Evolutionary conservation across 2,113 vertebrate genomes (phyloP), one percentile per base, ranked within the genome.

Genomic region (Cryptotis parvus): DNA sequence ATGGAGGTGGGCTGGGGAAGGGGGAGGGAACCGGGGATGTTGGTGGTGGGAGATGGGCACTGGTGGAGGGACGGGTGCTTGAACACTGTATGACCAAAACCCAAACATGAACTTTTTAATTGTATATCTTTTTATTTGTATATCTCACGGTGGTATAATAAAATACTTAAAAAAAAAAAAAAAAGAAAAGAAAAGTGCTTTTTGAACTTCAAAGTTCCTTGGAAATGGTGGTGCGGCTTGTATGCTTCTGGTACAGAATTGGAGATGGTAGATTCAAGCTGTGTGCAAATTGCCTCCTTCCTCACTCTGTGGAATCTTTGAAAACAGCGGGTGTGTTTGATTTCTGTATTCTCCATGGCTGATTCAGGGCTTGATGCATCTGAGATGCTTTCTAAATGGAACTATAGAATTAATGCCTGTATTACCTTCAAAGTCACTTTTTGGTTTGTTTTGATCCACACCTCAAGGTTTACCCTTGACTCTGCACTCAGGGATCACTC

Each of bases 341-440:
- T 43, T 73, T 93, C 33, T 87, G 35, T 33, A 27, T 58, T 37
- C 9, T 55, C n/a, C 35, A 31, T 76, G 66, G 61, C 69, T 78
- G n/a, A 37, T 15, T 24, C 43, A 63, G 63, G 68, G 5, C 29
- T 39, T 81, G 5, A n/a, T 58, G 39, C 24, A 70, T 39, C 9
- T 1, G 16, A 45, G n/a, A 35, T 43, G 7, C 27, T 66, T 41
- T 12, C 27, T 45, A 39, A 39, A 45, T 90, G 58, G 31, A 31
- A 27, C 78, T 90, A 70, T 24, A n/a, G 33, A 78, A 61, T 78
- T 29, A 29, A 35, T 76, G n/a, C 15, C 35, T 73, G n/a, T 31
- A 77, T 82, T 83, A 77, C 43, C n/a, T 65, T 68, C 52, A 77
- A 91, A 85, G 72, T 68, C 24, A 20, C 4, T 52, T 87, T 94